These are phyloP conservation scores for Hippocampus comes DNA, from an alignment of 2,113 vertebrate genomes.

Conservation along the genomic window DNA sequence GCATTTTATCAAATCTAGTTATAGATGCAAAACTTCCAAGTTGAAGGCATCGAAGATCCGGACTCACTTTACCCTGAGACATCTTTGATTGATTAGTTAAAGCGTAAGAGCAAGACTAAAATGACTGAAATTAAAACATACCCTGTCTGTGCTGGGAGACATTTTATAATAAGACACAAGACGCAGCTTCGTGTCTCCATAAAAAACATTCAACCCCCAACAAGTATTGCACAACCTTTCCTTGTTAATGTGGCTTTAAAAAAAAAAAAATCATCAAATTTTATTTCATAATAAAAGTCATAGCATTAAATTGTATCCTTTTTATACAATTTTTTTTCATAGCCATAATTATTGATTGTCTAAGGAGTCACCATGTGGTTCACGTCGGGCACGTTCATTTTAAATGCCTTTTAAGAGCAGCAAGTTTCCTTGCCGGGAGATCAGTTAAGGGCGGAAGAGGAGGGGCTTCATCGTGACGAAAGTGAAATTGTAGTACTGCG, in stretches of 20 bases:
- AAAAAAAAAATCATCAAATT: too few relatives aligned
- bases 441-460: slow-evolving; percentile 71
- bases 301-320: background rate
- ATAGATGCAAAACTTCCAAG: background rate
- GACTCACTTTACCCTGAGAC: slow-evolving; percentile 14
- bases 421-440: background rate
- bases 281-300: background rate
- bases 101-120: background rate
- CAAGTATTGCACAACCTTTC: background rate
- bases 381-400: background rate
- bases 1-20: slow-evolving; percentile 9
- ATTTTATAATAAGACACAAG: too few relatives aligned
- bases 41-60: slow-evolving; percentile 25
- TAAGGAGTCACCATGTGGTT: background rate
- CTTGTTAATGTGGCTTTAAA: background rate
- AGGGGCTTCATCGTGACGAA: slow-evolving; percentile 81
- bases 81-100: background rate
- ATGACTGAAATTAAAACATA: background rate
- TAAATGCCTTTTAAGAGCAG: background rate
- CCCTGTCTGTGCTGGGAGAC: background rate
- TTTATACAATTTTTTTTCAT: background rate
- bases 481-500: slow-evolving; percentile 77
- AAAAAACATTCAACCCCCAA: background rate
- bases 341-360: background rate
- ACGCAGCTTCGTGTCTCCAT: background rate